Evolutionary conservation across 2,888 invertebrate genomes (phyloP).

Genomic region (Chrysolina oricalcia): DNA sequence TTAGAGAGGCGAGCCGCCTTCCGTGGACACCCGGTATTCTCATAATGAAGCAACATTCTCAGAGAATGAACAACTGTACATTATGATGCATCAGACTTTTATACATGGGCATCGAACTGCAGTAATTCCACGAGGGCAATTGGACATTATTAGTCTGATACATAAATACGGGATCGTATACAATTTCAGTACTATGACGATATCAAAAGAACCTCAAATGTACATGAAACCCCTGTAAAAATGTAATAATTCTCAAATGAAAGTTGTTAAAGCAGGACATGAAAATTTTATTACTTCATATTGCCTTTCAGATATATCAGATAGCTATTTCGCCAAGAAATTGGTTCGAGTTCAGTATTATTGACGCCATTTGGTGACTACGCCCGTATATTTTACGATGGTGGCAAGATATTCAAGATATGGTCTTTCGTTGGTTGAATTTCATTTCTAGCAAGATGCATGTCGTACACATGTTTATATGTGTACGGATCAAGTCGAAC

Average conservation of each 20-base stretch:
- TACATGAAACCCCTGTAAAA: constrained; percentile 14
- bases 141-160: background rate
- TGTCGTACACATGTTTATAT: background rate
- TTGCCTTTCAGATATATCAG: constrained; percentile 11
- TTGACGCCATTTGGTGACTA: constrained; percentile 16
- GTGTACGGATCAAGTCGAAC: too few species aligned
- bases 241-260: constrained; percentile 2
- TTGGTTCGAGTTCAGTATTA: constrained; percentile 6
- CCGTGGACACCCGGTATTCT: too few species aligned
- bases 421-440: too few species aligned
- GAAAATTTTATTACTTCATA: constrained; percentile 19
- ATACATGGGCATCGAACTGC: background rate
- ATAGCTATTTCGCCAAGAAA: constrained; percentile 10
- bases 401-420: background rate
- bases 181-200: constrained; percentile 7
- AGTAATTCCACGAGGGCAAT: background rate
- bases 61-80: too few species aligned
- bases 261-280: constrained; percentile 3
- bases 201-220: constrained; percentile 11
- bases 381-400: background rate
- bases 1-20: too few species aligned
- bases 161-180: background rate
- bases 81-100: too few species aligned
- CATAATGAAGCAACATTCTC: too few species aligned
- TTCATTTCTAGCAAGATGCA: background rate